Conservation (phyloP, 2,113 vertebrate genomes). For the Cheilinus undulatus region DNA sequence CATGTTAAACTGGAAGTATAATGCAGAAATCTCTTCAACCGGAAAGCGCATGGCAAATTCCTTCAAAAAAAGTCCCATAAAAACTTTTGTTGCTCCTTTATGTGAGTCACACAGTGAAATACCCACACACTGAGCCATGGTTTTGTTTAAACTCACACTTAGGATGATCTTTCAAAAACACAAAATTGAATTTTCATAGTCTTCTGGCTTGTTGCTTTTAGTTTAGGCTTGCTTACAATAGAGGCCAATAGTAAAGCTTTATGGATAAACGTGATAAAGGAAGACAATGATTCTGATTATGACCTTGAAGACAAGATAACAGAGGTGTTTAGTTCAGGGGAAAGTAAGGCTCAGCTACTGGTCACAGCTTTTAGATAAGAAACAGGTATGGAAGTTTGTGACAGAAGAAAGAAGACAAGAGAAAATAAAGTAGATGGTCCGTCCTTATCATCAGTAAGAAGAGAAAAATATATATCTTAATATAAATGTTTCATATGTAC, state of each 20-base stretch:
- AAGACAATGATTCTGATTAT: not conserved
- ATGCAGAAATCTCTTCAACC: not conserved
- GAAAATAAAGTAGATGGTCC: no score
- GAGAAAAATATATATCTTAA: no score
- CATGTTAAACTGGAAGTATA: not conserved
- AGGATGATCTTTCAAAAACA: not conserved
- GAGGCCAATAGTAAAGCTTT: not conserved
- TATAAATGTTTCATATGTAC: no score
- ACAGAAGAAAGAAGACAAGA: not conserved
- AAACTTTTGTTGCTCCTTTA: not conserved
- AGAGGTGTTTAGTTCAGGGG: not conserved
- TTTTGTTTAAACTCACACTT: no score
- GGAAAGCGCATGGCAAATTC: conserved; percentile 1
- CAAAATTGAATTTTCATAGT: not conserved
- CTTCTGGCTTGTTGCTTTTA: no score
- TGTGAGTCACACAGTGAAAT: conserved; percentile 41
- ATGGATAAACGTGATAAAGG: not conserved
- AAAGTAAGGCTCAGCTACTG: not conserved
- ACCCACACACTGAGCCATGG: not conserved
- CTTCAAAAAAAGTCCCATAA: not conserved
- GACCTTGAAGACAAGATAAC: conserved; percentile 3
- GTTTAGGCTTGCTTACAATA: not conserved
- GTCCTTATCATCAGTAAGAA: no score
- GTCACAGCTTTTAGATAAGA: conserved; percentile 3
- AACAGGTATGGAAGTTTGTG: not conserved